phyloP scores from a whole-genome alignment of 92 coral and sea anemone genomes.

The Palythoa caribaeorum region DNA sequence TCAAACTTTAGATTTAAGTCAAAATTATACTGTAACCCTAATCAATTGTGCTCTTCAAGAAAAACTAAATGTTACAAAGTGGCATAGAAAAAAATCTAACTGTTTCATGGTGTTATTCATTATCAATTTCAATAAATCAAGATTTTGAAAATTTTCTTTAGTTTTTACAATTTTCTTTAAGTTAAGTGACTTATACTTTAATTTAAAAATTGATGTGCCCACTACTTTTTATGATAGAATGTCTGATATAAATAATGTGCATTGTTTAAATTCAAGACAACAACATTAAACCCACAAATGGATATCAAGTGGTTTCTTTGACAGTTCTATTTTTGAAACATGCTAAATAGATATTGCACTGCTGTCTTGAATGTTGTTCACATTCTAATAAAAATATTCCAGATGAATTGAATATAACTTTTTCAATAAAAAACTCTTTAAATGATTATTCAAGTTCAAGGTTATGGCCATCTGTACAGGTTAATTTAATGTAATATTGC shows the following conservation, averaged over 20 bases:
- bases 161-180: neutral
- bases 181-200: neutral
- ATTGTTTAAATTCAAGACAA: conserved; percentile 19
- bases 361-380: neutral
- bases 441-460: neutral
- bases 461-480: neutral
- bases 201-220: neutral
- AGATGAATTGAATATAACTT: neutral
- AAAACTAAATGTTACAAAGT: too few species aligned
- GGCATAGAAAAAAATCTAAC: too few species aligned
- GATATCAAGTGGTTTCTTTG: neutral
- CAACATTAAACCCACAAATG: neutral
- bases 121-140: neutral
- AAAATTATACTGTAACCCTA: too few species aligned
- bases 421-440: too few species aligned
- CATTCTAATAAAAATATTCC: neutral
- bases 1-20: too few species aligned
- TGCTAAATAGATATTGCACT: neutral
- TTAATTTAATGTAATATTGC: neutral
- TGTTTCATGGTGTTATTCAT: too few species aligned
- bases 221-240: neutral
- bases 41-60: too few species aligned
- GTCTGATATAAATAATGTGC: neutral
- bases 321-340: neutral
- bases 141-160: neutral